Percentiles rank a stretch among this genome's conserved stretches.
Evolutionary conservation across 2,797 vertebrate species (phyloP).

Genomic region (Cossypha polioptera): DNA sequence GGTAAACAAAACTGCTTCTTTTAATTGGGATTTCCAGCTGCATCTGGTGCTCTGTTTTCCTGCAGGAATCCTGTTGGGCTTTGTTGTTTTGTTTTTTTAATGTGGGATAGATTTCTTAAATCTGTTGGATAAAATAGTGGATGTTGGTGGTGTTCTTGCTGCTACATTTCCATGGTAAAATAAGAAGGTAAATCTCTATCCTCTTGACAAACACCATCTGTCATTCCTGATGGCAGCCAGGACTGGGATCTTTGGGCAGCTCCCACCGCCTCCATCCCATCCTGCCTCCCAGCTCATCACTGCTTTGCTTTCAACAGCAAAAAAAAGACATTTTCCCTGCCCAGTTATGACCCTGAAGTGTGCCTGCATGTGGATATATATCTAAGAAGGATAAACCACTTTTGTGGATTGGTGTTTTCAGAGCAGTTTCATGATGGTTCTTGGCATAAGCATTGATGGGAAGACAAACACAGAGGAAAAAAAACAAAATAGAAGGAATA

Average conservation of each 20-base stretch:
- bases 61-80: not conserved
- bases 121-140: not conserved
- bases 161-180: not conserved
- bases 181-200: slow-evolving; percentile 8
- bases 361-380: fast-evolving
- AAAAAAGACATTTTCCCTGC: not conserved
- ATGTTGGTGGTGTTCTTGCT: not conserved
- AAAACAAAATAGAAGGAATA: not conserved
- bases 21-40: not conserved
- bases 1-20: not conserved
- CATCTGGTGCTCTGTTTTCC: not conserved
- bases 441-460: not conserved
- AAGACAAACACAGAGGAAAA: not conserved
- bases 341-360: not conserved
- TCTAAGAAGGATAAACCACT: not conserved
- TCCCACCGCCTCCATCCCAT: fast-evolving
- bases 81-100: not conserved
- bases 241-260: not conserved
- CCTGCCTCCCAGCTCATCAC: not conserved
- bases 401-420: not conserved
- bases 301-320: not conserved
- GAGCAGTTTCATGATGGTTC: fast-evolving
- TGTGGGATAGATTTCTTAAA: not conserved
- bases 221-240: not conserved
- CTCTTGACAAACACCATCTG: slow-evolving; percentile 52